Evolutionary conservation across 2,113 vertebrate genomes (phyloP).

Genomic region (Hyla sarda): DNA sequence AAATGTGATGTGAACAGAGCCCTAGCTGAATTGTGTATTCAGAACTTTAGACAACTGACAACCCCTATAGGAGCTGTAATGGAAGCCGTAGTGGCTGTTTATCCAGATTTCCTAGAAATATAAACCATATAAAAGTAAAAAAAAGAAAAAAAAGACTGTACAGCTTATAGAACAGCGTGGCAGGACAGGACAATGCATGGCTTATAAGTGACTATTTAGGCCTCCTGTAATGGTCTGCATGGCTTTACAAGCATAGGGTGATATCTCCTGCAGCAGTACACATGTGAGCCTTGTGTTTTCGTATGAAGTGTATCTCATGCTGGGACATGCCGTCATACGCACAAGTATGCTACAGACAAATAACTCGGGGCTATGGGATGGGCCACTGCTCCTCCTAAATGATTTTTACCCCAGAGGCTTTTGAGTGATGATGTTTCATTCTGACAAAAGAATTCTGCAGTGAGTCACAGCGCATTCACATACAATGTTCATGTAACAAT

Average conservation of each 20-base stretch:
- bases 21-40: too few species aligned
- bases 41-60: too few species aligned
- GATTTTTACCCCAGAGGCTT: constrained; percentile 39
- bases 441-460: constrained; percentile 33
- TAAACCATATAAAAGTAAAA: neutral
- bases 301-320: constrained; percentile 6
- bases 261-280: neutral
- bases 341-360: constrained; percentile 51
- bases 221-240: neutral
- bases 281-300: neutral
- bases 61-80: neutral
- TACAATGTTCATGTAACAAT: neutral
- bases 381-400: constrained; percentile 36
- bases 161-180: neutral
- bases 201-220: neutral
- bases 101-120: neutral
- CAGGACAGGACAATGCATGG: neutral
- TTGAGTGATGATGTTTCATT: constrained; percentile 42
- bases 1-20: too few species aligned
- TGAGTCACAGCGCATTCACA: constrained; percentile 37
- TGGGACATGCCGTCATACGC: constrained; percentile 23
- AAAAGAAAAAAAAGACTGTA: neutral
- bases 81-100: neutral
- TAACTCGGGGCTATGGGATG: constrained; percentile 35
- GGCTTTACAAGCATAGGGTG: neutral